Evolutionary conservation across 2,888 invertebrate species (phyloP).

Genomic region (Campaea margaritaria): DNA sequence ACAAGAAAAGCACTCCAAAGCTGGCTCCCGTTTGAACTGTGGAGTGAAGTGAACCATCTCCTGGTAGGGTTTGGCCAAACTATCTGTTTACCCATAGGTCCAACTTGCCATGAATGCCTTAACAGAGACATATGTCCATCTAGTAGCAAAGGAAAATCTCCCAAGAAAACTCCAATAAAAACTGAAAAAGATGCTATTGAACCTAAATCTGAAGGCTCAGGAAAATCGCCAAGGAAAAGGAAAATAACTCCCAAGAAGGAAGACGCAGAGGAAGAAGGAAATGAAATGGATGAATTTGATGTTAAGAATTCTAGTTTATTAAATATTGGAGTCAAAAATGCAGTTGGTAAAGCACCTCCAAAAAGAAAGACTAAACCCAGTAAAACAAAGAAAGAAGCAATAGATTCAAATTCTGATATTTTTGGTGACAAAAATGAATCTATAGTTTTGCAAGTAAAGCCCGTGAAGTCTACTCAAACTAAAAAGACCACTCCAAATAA

Average conservation of each 20-base stretch:
- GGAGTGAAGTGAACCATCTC: conserved; percentile 95
- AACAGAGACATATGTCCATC: conserved; percentile 93
- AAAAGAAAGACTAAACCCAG: conserved; percentile 36
- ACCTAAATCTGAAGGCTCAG: conserved; percentile 34
- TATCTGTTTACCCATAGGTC: conserved; percentile 92
- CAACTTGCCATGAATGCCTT: conserved; percentile 93
- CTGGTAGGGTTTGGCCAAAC: conserved; percentile 99
- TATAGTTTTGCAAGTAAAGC: conserved; percentile 21
- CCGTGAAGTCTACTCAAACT: not conserved
- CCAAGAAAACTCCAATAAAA: conserved; percentile 63
- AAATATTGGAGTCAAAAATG: conserved; percentile 7
- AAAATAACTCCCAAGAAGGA: conserved; percentile 51
- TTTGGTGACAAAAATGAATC: conserved; percentile 36
- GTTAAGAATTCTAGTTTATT: conserved; percentile 28
- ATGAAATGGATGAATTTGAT: conserved; percentile 24
- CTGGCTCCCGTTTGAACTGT: conserved; percentile 94
- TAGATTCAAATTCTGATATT: conserved; percentile 38
- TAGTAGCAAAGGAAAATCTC: conserved; percentile 73
- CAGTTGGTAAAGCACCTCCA: conserved; percentile 33
- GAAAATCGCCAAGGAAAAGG: conserved; percentile 43
- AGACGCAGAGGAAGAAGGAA: conserved; percentile 28
- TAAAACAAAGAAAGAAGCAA: conserved; percentile 17
- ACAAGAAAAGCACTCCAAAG: conserved; percentile 93
- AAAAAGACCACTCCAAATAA: conserved; percentile 35
- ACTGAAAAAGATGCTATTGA: conserved; percentile 36